Conservation (phyloP, 2,888 invertebrate species). For the Rhorus exstirpatorius region DNA sequence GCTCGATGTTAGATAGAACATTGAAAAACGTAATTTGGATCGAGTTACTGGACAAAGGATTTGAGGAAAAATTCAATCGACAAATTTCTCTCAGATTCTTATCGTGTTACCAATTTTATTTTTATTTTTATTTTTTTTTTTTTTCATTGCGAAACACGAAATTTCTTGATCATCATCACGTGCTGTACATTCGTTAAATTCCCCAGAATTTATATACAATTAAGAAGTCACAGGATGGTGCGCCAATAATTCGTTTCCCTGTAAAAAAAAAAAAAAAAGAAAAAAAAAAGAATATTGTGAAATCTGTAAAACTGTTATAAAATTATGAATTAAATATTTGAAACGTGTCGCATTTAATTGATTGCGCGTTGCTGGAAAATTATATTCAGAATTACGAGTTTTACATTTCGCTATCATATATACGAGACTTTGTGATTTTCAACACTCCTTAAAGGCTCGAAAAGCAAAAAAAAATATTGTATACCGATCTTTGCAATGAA, state of each 20-base stretch:
- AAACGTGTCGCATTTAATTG: slow-evolving; percentile 16
- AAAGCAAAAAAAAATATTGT: not conserved
- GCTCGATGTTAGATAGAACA: slow-evolving; percentile 43
- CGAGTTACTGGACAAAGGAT: slow-evolving; percentile 26
- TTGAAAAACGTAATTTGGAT: slow-evolving; percentile 12
- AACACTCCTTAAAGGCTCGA: not conserved
- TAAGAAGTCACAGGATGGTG: slow-evolving; percentile 1
- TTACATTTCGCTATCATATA: not conserved
- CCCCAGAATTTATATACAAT: slow-evolving; percentile 28
- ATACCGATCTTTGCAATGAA: not conserved
- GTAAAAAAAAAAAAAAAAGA: not conserved
- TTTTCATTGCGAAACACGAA: slow-evolving; percentile 15
- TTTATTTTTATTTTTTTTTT: slow-evolving; percentile 44
- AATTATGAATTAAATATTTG: slow-evolving; percentile 43
- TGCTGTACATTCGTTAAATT: slow-evolving; percentile 36
- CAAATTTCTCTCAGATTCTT: slow-evolving; percentile 19
- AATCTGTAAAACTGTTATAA: slow-evolving; percentile 54
- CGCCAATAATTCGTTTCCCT: slow-evolving; percentile 22
- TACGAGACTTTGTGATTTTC: not conserved
- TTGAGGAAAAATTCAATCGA: not conserved
- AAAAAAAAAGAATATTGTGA: slow-evolving; percentile 44
- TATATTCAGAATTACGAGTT: not conserved
- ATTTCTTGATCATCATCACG: slow-evolving; percentile 11
- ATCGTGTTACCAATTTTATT: slow-evolving; percentile 28
- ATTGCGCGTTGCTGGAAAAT: not conserved